Conservation (phyloP, 2,797 vertebrate genomes). For the Trachops cirrhosus region DNA sequence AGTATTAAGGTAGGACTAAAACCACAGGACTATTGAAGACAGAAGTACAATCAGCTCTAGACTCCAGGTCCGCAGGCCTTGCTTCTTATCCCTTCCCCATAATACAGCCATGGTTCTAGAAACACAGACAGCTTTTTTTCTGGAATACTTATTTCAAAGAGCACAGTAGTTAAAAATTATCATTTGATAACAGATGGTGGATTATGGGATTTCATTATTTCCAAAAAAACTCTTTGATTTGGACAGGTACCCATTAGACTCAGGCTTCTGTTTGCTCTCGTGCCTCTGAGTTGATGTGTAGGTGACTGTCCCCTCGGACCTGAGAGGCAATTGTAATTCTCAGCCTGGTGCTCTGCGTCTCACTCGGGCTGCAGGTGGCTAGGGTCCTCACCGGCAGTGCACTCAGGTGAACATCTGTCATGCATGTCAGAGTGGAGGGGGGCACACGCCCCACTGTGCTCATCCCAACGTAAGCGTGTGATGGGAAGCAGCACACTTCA, state of each 20-base stretch:
- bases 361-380: constrained; percentile 46
- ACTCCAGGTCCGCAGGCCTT: neutral
- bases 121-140: neutral
- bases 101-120: neutral
- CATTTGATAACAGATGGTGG: neutral
- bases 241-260: neutral
- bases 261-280: neutral
- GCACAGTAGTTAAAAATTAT: neutral
- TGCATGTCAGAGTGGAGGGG: neutral
- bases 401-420: constrained; percentile 65
- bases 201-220: neutral
- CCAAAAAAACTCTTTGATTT: neutral
- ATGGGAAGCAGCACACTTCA: neutral
- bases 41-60: neutral
- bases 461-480: neutral
- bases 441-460: neutral
- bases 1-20: neutral
- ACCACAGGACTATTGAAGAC: neutral
- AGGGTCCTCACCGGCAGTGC: constrained; percentile 42
- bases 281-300: neutral
- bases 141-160: neutral
- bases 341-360: neutral
- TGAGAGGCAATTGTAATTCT: neutral
- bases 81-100: neutral
- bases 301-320: neutral